Base-by-base conservation (phyloP, 2,113 vertebrate genomes). In the Petroica traversi region DNA sequence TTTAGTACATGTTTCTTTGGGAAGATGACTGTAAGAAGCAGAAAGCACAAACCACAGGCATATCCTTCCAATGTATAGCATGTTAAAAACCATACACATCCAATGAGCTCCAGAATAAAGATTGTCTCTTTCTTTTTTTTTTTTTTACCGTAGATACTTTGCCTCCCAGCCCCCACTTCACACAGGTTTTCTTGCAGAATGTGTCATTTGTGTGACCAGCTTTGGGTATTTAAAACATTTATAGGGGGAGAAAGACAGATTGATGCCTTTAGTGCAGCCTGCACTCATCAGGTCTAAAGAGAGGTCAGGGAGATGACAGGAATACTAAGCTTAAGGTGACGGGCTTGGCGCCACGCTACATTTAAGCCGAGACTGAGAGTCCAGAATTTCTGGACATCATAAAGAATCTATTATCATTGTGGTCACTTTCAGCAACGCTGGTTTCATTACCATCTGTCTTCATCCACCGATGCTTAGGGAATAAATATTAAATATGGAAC, bases 361-460 rank as follows among this genome's bases (percentile, higher is more conserved):
- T 98, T 97, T 98, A 96, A 97, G 96, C 95, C 43, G 93, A 98
- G 98, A 98, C 97, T 87, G 78, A 95, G 96, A 97, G 96, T 97
- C 96, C 98, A 97, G 97, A 96, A 98, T 97, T 97, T 98, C 98
- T 98, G 98, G 98, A 98, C 97, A 97, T 97, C 97, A 97, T 98
- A 98, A 98, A 98, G 97, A 97, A 98, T 98, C 97, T 98, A 98
- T 98, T 98, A 98, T 97, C 97, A 96, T 97, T 98, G 97, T 96
- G 97, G 98, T 98, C 97, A 97, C 98, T 98, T 98, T 98, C 97
- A 98, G 97, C 97, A 98, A 98, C 94, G 19, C 96, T 97, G 97
- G 96, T 98, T 98, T 98, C 97, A 98, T 98, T 98, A 97, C 97
- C 96, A 97, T 98, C 97, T 97, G 97, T 98, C 97, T 98, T 98